Percentiles rank a stretch among this genome's conserved stretches.
Conservation (phyloP, 2,888 invertebrate species). For the Eurytoma californica region DNA sequence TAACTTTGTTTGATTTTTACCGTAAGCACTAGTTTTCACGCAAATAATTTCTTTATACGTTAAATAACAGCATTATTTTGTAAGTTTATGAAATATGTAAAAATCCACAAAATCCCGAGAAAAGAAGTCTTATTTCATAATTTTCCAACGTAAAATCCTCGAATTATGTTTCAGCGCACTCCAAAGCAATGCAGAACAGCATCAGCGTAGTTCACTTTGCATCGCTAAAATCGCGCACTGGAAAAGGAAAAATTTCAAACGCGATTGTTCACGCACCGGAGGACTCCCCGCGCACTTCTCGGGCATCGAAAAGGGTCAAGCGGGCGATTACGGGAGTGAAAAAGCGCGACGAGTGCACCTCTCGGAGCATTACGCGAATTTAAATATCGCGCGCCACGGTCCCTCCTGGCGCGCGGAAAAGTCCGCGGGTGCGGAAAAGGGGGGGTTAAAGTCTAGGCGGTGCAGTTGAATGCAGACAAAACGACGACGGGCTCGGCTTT, state of each 20-base stretch:
- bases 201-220: too few species aligned
- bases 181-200: too few species aligned
- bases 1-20: too few species aligned
- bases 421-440: neutral
- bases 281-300: neutral
- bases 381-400: constrained; percentile 20
- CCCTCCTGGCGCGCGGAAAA: neutral
- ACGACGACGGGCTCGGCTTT: constrained; percentile 2
- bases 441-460: neutral
- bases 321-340: neutral
- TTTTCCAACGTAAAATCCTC: too few species aligned
- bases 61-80: too few species aligned
- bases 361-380: constrained; percentile 9
- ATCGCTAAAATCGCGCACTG: too few species aligned
- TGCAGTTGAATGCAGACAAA: constrained; percentile 19
- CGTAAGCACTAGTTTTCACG: too few species aligned
- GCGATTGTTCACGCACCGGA: neutral
- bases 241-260: neutral
- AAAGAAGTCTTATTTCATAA: too few species aligned
- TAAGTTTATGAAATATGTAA: too few species aligned
- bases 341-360: neutral
- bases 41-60: too few species aligned
- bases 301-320: neutral
- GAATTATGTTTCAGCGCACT: too few species aligned
- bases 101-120: too few species aligned